These are phyloP conservation scores for Elephas maximus DNA, from an alignment of 2,113 vertebrate genomes.

Conservation along the genomic window DNA sequence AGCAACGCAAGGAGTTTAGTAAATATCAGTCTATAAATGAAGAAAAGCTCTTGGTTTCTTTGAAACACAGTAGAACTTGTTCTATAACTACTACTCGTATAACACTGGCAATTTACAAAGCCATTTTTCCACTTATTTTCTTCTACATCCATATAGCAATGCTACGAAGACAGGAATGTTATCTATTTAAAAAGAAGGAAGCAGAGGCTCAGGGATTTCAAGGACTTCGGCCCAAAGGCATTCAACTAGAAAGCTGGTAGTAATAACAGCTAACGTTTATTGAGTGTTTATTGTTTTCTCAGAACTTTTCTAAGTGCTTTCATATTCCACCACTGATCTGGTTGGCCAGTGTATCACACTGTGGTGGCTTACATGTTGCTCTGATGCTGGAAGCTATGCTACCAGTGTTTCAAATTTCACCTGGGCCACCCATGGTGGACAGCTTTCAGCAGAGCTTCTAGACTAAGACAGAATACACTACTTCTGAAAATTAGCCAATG, in stretches of 20 bases:
- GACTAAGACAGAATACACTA: too few relatives aligned
- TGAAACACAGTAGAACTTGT: slow-evolving; percentile 42
- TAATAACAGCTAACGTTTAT: slow-evolving; percentile 39
- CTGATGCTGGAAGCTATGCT: too few relatives aligned
- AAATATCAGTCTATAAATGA: slow-evolving; percentile 18
- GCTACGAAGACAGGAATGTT: slow-evolving; percentile 43
- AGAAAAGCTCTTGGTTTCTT: slow-evolving; percentile 2
- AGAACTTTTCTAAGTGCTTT: slow-evolving; percentile 68
- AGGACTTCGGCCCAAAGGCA: slow-evolving; percentile 54
- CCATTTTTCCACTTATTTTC: slow-evolving; percentile 65
- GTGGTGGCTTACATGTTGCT: too few relatives aligned
- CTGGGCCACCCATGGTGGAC: too few relatives aligned
- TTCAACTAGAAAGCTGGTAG: slow-evolving; percentile 48
- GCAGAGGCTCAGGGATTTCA: slow-evolving; percentile 49
- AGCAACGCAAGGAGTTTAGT: slow-evolving; percentile 24
- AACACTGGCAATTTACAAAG: slow-evolving; percentile 1
- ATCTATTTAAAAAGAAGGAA: slow-evolving; percentile 42
- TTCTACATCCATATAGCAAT: slow-evolving; percentile 5
- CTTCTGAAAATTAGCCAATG: too few relatives aligned
- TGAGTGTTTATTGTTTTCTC: slow-evolving; percentile 58
- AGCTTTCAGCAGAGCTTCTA: too few relatives aligned
- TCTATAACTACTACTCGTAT: background rate
- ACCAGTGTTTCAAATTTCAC: too few relatives aligned
- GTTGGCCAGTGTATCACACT: too few relatives aligned
- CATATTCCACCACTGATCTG: too few relatives aligned